Conservation (phyloP, 2,888 invertebrate genomes). For the Trichogramma dendrolimi region DNA sequence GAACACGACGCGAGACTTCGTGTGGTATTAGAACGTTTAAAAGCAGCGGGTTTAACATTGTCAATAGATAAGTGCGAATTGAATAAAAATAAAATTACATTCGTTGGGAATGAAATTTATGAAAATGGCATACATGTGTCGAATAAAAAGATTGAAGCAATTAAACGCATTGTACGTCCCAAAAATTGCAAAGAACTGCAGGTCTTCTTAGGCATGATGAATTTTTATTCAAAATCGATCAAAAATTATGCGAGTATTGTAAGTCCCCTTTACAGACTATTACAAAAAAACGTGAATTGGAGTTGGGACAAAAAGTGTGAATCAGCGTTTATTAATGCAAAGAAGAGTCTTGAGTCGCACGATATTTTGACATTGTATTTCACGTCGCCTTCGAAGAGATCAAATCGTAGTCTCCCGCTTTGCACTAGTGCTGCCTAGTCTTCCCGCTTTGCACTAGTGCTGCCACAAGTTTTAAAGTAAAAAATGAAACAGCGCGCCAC, state of each 20-base stretch:
- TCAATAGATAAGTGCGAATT: constrained; percentile 23
- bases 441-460: too few relatives aligned
- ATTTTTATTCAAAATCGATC: constrained; percentile 42
- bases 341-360: constrained; percentile 9
- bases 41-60: constrained; percentile 18
- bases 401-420: too few relatives aligned
- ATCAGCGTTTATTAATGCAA: constrained; percentile 15
- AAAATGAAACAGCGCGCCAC: too few relatives aligned
- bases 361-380: constrained; percentile 16
- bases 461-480: too few relatives aligned
- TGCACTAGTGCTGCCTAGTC: too few relatives aligned
- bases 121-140: constrained; percentile 28
- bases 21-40: constrained; percentile 16
- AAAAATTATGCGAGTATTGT: constrained; percentile 30
- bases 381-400: too few relatives aligned
- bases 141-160: constrained; percentile 28
- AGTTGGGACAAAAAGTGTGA: constrained; percentile 12
- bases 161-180: constrained; percentile 28
- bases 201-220: constrained; percentile 36
- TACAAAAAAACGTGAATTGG: constrained; percentile 32
- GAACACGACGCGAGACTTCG: constrained; percentile 38
- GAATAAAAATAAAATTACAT: constrained; percentile 13
- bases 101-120: constrained; percentile 33
- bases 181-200: constrained; percentile 29
- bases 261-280: constrained; percentile 34